Conservation (phyloP, 2,888 invertebrate species). For the Rhorus exstirpatorius region DNA sequence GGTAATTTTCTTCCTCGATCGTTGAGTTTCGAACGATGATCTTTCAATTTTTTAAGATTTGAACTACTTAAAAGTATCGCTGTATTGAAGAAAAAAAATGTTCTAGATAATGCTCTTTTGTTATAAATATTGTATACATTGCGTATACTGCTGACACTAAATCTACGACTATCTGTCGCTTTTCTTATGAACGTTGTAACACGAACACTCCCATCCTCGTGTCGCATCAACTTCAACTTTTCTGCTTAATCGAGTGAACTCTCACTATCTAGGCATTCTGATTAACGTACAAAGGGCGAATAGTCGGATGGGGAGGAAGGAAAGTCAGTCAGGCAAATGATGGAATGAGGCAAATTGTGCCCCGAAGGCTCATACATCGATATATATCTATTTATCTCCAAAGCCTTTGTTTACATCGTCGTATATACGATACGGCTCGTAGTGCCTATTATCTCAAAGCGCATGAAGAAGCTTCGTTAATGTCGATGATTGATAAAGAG, state of each 20-base stretch:
- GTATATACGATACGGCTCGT: slow-evolving; percentile 2
- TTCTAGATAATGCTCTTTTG: background rate
- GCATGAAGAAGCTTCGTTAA: slow-evolving; percentile 24
- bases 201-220: slow-evolving; percentile 7
- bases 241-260: slow-evolving; percentile 67
- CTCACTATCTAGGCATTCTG: slow-evolving; percentile 61
- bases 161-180: background rate
- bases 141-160: background rate
- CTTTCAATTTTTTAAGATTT: too few relatives aligned
- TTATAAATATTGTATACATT: background rate
- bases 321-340: slow-evolving; percentile 45
- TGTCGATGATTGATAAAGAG: background rate
- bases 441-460: slow-evolving; percentile 18
- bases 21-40: too few relatives aligned
- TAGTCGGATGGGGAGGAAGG: slow-evolving; percentile 27
- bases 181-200: slow-evolving; percentile 1
- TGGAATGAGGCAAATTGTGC: slow-evolving; percentile 29
- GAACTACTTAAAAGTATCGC: background rate
- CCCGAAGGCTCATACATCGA: background rate
- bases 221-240: slow-evolving; percentile 63
- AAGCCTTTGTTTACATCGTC: slow-evolving; percentile 40
- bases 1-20: too few relatives aligned
- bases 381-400: slow-evolving; percentile 2
- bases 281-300: slow-evolving; percentile 63
- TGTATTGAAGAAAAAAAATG: background rate